Conservation (phyloP, 2,888 invertebrate species). For the Patella ulyssiponensis region DNA sequence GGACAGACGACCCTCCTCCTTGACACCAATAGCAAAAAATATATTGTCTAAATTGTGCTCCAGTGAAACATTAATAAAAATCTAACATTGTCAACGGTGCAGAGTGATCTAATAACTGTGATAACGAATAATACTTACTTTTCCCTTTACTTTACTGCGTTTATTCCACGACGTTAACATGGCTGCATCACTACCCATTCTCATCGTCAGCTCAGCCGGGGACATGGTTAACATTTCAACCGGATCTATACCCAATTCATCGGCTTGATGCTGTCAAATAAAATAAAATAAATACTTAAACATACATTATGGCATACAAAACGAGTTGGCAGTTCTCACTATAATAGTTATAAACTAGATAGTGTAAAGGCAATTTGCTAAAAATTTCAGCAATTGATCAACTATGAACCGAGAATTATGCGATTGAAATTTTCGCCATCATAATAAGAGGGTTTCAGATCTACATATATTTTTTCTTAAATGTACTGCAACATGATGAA, state of each 20-base stretch:
- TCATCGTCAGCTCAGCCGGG: constrained; percentile 65
- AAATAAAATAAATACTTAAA: not conserved
- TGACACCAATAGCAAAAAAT: too few species aligned
- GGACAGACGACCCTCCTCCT: not conserved
- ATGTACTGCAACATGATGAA: too few species aligned
- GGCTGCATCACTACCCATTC: constrained; percentile 58
- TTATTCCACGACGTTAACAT: constrained; percentile 38
- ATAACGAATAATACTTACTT: constrained; percentile 29
- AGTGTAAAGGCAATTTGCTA: too few species aligned
- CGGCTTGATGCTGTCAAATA: constrained; percentile 54
- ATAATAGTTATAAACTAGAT: too few species aligned
- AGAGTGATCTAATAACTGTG: constrained; percentile 10
- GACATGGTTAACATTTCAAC: constrained; percentile 61
- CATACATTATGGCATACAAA: too few species aligned
- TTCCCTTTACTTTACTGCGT: constrained; percentile 51
- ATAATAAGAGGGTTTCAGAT: too few species aligned
- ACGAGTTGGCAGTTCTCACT: too few species aligned
- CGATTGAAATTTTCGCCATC: too few species aligned
- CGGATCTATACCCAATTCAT: constrained; percentile 57
- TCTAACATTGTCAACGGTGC: constrained; percentile 18
- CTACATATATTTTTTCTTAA: too few species aligned
- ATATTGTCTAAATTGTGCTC: not conserved
- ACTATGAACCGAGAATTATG: too few species aligned
- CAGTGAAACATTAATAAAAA: too few species aligned
- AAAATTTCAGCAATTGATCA: too few species aligned